Evolutionary conservation across 2,113 vertebrate genomes (phyloP), one percentile per base, ranked within the genome.

Genomic region (Percina caprodes): DNA sequence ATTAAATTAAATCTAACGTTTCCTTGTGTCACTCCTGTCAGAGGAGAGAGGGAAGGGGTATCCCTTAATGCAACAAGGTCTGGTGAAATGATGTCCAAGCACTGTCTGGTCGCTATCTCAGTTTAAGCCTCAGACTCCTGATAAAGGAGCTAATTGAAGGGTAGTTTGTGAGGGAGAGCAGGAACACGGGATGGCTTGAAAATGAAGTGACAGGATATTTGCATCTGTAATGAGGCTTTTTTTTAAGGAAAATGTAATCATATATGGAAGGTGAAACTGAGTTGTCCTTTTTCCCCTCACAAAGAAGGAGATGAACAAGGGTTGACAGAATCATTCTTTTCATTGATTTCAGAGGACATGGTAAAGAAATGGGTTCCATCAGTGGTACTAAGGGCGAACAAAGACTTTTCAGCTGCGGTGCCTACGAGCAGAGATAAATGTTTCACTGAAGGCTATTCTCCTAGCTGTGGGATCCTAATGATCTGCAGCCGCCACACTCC

Each of bases 361-460:
- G 76, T 78, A 89, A 93, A 88, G 85, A 73, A 92, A 93, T 86
- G 85, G 85, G 83, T 89, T 93, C 90, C 88, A 93, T 94, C 92
- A 91, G 88, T 30, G 65, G 69, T 58, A 80, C 85, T 88, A 60
- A 90, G 82, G 88, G 87, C 79, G 69, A 91, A 94, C 92, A 94
- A 94, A 93, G 91, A 79, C 84, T 92, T 88, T 88, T 83, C 75
- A 76, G 80, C 85, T 74, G 67, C 16, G 60, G 68, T 71, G 83
- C 74, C 87, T 77, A 86, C 18, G 51, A 74, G 79, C 80, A 68
- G 86, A 94, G 94, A 94, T 92, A 92, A 92, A 94, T 92, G 93
- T 86, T 85, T 90, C 91, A 92, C 92, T 89, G 88, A 92, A 87
- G 92, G 92, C 93, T 88, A 86, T 89, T 90, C 90, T 90, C 90